Base-by-base conservation (phyloP, 2,797 vertebrate species). In the Gadopsis bispinosus region DNA sequence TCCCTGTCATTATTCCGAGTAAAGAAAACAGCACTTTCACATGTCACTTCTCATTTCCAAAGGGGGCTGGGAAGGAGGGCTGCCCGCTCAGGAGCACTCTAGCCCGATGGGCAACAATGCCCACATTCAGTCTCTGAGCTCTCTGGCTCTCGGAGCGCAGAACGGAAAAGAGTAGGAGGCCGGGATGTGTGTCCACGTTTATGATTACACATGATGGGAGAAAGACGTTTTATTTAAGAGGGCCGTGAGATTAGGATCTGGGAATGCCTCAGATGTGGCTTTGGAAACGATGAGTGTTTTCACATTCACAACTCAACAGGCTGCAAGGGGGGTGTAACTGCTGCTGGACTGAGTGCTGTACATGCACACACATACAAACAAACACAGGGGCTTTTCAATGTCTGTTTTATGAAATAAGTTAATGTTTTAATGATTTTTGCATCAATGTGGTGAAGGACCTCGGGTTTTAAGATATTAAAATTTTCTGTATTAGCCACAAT, bases 11-110 rank as follows among this genome's bases (percentile, higher is more conserved):
- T 89, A 84, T 86, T 83, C 87, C 31, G 65, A 69, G 78, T 77
- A 91, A 89, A 92, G 88, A 93, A 95, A 94, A 94, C 90, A 87
- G 73, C 89, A 90, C 92, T 95, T 95, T 94, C 84, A 91, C 89
- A 91, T 92, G 94, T 92, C 94, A 90, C 88, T 92, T 92, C 84
- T 91, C 87, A 92, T 95, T 95, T 93, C 79, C 90, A 88, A 79
- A 84, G 77, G 29, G 63, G 43, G 56, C 61, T 53, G 67, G 79
- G 81, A 85, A 77, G 78, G 70, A 47, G 73, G 53, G 81, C 79
- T 41, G 16, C 74, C 79, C 45, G 16, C 74, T 17, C 69, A 81
- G 79, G 84, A 88, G 83, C 63, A 10, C 75, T 61, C 16, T 13
- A 41, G 78, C 69, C 64, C 8, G 10, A 20, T 7, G 39, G 81